A percentile compares a stretch with the other conserved stretches of the same genome.
Conservation (phyloP, 2,113 vertebrate species). For the Podarcis muralis region DNA sequence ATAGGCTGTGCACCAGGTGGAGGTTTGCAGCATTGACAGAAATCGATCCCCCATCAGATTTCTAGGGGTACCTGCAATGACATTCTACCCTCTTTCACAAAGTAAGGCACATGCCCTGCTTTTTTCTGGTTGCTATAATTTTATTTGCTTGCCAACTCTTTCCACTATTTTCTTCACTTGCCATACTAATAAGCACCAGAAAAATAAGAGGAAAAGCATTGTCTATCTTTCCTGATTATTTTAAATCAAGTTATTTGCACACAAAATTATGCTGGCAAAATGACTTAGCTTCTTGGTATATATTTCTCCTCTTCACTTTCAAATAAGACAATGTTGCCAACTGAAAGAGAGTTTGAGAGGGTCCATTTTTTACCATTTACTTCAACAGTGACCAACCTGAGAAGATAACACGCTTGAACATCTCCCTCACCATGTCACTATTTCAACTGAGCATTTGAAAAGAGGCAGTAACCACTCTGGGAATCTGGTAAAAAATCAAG, state of each 20-base stretch:
- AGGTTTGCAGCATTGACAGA: too few relatives aligned
- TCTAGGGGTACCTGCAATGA: too few relatives aligned
- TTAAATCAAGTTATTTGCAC: not conserved
- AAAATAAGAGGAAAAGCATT: too few relatives aligned
- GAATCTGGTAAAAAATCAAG: not conserved
- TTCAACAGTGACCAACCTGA: not conserved
- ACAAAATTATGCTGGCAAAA: not conserved
- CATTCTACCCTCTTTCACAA: too few relatives aligned
- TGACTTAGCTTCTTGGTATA: not conserved
- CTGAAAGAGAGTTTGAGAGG: not conserved
- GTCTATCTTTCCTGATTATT: not conserved
- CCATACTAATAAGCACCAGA: too few relatives aligned
- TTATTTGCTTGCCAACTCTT: not conserved
- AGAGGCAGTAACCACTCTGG: not conserved
- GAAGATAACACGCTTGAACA: not conserved
- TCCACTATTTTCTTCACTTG: too few relatives aligned
- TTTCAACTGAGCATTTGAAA: accelerated
- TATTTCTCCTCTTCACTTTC: not conserved
- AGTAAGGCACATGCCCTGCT: too few relatives aligned
- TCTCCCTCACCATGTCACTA: not conserved
- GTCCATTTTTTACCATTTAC: not conserved
- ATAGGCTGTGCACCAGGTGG: too few relatives aligned
- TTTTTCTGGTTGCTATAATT: not conserved
- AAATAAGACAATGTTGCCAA: not conserved
- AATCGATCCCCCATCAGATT: too few relatives aligned